Evolutionary conservation across 2,888 invertebrate genomes (phyloP).

Genomic region (Alloscopus bannaensis): DNA sequence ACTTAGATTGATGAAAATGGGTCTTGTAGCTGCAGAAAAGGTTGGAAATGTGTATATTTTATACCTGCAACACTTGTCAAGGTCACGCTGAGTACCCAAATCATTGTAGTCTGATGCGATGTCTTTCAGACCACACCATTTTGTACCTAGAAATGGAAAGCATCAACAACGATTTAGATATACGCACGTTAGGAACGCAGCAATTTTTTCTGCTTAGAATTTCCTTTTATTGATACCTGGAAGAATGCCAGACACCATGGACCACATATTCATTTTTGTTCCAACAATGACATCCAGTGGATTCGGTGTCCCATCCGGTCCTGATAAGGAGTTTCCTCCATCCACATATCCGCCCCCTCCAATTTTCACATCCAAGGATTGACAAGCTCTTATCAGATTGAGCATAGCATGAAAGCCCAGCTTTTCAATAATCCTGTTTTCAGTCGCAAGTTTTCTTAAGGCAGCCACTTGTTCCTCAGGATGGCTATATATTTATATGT

Average conservation of each 20-base stretch:
- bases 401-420: slow-evolving; percentile 70
- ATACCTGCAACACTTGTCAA: slow-evolving; percentile 87
- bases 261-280: slow-evolving; percentile 68
- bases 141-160: slow-evolving; percentile 89
- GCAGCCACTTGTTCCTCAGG: slow-evolving; percentile 82
- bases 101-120: slow-evolving; percentile 89
- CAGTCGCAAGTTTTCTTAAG: slow-evolving; percentile 71
- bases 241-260: slow-evolving; percentile 72
- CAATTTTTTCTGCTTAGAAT: neutral
- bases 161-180: too few species aligned
- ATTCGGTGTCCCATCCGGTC: slow-evolving; percentile 37
- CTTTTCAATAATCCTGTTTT: slow-evolving; percentile 70
- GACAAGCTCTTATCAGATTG: slow-evolving; percentile 71
- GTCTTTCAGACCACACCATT: slow-evolving; percentile 95
- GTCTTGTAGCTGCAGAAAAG: neutral
- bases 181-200: neutral
- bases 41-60: neutral
- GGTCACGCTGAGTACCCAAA: slow-evolving; percentile 83
- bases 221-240: slow-evolving; percentile 80
- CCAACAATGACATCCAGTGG: slow-evolving; percentile 53
- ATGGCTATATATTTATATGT: slow-evolving; percentile 78
- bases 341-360: neutral
- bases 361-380: slow-evolving; percentile 62
- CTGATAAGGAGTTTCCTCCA: slow-evolving; percentile 11
- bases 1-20: neutral